phyloP scores from a whole-genome alignment of 1,140 invertebrate genomes.

The Nylanderia fulva region DNA sequence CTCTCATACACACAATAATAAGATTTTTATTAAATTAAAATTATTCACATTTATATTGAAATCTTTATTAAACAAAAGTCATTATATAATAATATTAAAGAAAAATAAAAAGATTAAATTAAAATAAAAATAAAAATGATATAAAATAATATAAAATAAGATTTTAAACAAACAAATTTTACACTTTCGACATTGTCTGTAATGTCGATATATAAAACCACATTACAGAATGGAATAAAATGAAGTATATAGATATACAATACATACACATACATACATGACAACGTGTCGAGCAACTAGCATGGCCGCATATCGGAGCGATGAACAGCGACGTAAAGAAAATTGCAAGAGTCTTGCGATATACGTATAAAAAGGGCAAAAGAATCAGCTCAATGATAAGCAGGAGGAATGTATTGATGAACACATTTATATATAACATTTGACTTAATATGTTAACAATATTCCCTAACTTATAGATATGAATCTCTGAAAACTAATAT shows the following conservation, averaged over 20 bases:
- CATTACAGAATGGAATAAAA: constrained; percentile 68
- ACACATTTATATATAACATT: constrained; percentile 10
- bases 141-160: no score
- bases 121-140: no score
- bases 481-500: no score
- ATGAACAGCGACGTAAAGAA: constrained; percentile 58
- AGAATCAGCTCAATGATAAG: not conserved
- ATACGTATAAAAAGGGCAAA: not conserved
- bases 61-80: not conserved
- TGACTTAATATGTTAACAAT: no score
- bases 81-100: no score
- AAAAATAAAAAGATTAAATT: no score
- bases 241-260: not conserved
- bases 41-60: not conserved
- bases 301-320: constrained; percentile 40
- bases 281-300: constrained; percentile 3
- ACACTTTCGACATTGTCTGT: not conserved
- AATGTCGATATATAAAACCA: constrained; percentile 60
- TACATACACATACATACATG: not conserved
- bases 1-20: not conserved
- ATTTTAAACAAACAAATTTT: no score
- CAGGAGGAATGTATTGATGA: constrained; percentile 27
- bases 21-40: not conserved
- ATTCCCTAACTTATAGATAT: no score
- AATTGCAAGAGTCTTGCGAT: constrained; percentile 45